These are phyloP conservation scores for Eupithecia pulchellata DNA, from an alignment of 2,888 invertebrate species.

Conservation along the genomic window DNA sequence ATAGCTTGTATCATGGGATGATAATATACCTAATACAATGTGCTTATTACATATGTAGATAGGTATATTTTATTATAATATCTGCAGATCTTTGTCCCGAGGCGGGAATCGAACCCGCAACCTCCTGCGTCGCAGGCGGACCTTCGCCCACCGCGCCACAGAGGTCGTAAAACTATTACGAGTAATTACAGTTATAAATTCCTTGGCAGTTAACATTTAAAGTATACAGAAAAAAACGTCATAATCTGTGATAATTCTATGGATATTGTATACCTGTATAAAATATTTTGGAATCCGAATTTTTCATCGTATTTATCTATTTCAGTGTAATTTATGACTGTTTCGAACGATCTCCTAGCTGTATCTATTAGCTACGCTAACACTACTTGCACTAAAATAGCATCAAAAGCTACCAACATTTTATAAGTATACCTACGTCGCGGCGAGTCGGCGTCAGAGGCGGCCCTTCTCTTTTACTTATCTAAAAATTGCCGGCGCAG, in stretches of 20 bases:
- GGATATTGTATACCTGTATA: background rate
- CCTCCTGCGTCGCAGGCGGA: too few relatives aligned
- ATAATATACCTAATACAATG: too few relatives aligned
- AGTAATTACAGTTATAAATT: background rate
- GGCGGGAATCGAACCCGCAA: too few relatives aligned
- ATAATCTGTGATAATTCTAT: background rate
- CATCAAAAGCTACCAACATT: conserved; percentile 19
- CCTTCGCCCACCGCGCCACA: too few relatives aligned
- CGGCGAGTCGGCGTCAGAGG: conserved; percentile 35
- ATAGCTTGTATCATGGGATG: too few relatives aligned
- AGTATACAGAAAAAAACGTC: background rate
- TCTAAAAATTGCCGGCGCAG: conserved; percentile 71
- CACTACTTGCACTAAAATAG: conserved; percentile 4
- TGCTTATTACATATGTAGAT: too few relatives aligned
- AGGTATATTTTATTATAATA: too few relatives aligned
- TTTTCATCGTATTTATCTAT: background rate
- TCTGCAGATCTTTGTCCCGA: too few relatives aligned
- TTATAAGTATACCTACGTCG: conserved; percentile 13
- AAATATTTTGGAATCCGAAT: background rate
- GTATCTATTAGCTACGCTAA: too few relatives aligned
- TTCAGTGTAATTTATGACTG: background rate
- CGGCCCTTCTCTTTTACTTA: conserved; percentile 63
- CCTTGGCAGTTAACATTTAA: too few relatives aligned
- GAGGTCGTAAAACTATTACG: too few relatives aligned
- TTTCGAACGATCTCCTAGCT: background rate